These are phyloP conservation scores for Ispidina picta DNA, from an alignment of 2,797 vertebrate species.

Conservation along the genomic window DNA sequence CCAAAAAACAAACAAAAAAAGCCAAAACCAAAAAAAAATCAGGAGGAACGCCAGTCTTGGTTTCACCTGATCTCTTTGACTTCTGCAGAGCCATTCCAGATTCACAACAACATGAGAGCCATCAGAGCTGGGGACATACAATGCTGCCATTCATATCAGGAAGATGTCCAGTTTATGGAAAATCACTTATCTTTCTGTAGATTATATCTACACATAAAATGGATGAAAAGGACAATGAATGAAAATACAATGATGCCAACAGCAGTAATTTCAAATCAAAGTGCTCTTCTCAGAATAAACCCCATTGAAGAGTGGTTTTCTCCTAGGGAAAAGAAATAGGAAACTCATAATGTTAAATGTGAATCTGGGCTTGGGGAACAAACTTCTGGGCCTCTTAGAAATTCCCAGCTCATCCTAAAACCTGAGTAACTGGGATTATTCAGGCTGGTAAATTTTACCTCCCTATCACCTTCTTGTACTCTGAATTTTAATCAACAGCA, in stretches of 20 bases:
- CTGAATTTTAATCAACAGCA: neutral
- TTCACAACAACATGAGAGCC: neutral
- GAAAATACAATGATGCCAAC: neutral
- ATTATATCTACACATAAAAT: fast-evolving
- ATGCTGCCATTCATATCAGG: slow-evolving; percentile 4
- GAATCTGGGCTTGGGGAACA: fast-evolving
- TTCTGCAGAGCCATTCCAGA: slow-evolving; percentile 3
- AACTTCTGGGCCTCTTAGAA: neutral
- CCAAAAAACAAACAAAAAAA: too few relatives aligned
- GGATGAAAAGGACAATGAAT: neutral
- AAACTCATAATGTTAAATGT: fast-evolving
- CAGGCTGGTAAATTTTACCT: neutral
- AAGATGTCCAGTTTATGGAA: neutral
- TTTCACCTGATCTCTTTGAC: slow-evolving; percentile 33
- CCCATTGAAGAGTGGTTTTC: fast-evolving
- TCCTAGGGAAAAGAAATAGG: fast-evolving
- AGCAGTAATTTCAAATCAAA: neutral
- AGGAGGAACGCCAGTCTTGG: neutral
- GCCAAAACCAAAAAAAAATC: too few relatives aligned
- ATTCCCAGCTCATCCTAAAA: neutral
- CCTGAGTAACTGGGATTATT: neutral
- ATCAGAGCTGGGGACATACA: slow-evolving; percentile 2
- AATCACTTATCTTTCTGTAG: neutral
- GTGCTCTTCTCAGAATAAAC: fast-evolving
- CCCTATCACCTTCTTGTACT: neutral